Evolutionary conservation across 2,888 invertebrate species (phyloP).

Genomic region (Phrixothrix hirtus): DNA sequence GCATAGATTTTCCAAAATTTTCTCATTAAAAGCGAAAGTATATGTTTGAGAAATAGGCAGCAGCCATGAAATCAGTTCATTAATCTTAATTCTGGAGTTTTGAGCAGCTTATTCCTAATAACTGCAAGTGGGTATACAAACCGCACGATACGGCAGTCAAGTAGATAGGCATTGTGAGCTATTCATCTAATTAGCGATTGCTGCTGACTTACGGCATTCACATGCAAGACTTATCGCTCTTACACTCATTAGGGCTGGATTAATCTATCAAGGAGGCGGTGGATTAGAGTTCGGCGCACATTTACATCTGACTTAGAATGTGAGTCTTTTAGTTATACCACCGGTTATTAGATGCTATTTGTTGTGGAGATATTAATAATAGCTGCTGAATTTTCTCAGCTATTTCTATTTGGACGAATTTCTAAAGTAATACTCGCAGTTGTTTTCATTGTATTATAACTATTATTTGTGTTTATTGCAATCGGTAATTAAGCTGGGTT

Average conservation of each 20-base stretch:
- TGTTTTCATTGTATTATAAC: too few species aligned
- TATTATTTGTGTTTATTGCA: too few species aligned
- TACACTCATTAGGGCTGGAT: constrained; percentile 58
- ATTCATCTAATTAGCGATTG: constrained; percentile 58
- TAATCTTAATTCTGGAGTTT: constrained; percentile 40
- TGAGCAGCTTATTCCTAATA: constrained; percentile 41
- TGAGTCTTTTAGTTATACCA: constrained; percentile 30
- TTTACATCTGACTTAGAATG: constrained; percentile 34
- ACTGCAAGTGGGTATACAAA: constrained; percentile 53
- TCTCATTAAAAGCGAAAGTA: not conserved
- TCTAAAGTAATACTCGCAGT: too few species aligned
- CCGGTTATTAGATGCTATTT: constrained; percentile 14
- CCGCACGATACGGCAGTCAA: constrained; percentile 54
- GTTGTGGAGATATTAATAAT: constrained; percentile 13
- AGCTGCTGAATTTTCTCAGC: not conserved
- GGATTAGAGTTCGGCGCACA: constrained; percentile 37
- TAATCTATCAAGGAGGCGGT: constrained; percentile 55
- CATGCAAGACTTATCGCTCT: constrained; percentile 58
- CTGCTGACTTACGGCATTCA: constrained; percentile 54
- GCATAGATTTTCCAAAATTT: not conserved
- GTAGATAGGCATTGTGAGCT: constrained; percentile 52
- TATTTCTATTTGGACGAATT: not conserved
- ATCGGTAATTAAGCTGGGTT: too few species aligned
- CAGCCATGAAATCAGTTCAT: constrained; percentile 30
- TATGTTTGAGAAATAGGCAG: constrained; percentile 1